Percentiles rank a stretch among this genome's conserved stretches.
These are phyloP conservation scores for Polia nebulosa DNA, from an alignment of 2,888 invertebrate genomes.

Conservation along the genomic window DNA sequence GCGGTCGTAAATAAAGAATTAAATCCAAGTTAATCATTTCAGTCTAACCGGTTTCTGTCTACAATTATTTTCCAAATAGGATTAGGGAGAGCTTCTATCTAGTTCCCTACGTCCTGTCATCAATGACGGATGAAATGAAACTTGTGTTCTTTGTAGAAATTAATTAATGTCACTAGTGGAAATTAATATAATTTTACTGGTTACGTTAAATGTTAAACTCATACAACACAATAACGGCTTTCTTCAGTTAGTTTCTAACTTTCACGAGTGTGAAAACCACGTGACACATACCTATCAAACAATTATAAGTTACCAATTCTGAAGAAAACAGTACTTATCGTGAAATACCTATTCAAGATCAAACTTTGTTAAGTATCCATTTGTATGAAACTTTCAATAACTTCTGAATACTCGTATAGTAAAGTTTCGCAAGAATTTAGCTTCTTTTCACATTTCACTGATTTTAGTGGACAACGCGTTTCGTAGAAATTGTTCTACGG, in stretches of 20 bases:
- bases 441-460: not conserved
- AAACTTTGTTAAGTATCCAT: conserved; percentile 5
- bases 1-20: too few species aligned
- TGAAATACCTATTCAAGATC: conserved; percentile 3
- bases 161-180: too few species aligned
- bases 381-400: conserved; percentile 8
- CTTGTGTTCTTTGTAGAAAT: too few species aligned
- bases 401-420: not conserved
- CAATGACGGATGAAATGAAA: too few species aligned
- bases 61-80: too few species aligned
- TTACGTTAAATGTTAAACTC: too few species aligned
- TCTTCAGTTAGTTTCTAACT: not conserved
- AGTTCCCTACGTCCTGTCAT: too few species aligned
- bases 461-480: not conserved
- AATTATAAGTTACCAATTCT: not conserved
- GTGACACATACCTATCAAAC: not conserved
- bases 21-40: too few species aligned
- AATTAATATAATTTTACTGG: too few species aligned
- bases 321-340: conserved; percentile 1
- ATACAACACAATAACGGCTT: not conserved
- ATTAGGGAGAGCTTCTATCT: too few species aligned
- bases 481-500: not conserved
- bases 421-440: conserved; percentile 10
- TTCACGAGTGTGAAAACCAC: not conserved
- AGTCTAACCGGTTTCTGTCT: too few species aligned